Evolutionary conservation across 2,888 invertebrate species (phyloP), one percentile per base, ranked within the genome.

Genomic region (Cantharis flavilabris): DNA sequence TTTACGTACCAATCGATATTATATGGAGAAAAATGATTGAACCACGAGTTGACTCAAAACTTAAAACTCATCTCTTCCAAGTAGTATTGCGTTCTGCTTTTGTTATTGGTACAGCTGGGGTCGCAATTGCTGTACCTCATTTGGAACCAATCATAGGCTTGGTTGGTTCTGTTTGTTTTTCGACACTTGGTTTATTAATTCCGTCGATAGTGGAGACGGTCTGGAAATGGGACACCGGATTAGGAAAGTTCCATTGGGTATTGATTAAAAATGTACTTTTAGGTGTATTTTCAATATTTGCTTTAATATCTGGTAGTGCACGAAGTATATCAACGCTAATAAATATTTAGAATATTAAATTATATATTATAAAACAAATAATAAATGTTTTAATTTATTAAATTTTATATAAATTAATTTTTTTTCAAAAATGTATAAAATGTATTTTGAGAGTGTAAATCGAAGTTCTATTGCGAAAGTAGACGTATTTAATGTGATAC

Each of bases 1-100:
- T 97, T 87, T 98, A 96, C 88, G 97, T 99, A 0, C 97, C 98
- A 1, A 93, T 96, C 89, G 95, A 96, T 81, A 96, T 98, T 85
- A 93, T 97, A 71, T 97, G 96, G 95, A 92, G 94, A 26, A 91
- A 92, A 83, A 87, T 97, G 3, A 90, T 91, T 77, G 86, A 87
- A 70, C 87, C 87, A 28, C 89, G 89, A 79, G 86, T 91, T 63
- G 13, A 69, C 13, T 87, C 90, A 0, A 88, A 89, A 70, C 87
- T 89, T 70, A 90, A 89, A 81, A 90, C 91, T 83, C 14, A 92
- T 82, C 83, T 92, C 26, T 88, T 89, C 0, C 92, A 92, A 83
- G 89, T 92, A 71, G 77, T 86, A 5, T 88, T 92, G 13, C 88
- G 92, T 70, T 90, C 90, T 1, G 81, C 86, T 1, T 86, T 89